Percentiles rank a stretch among this genome's conserved stretches.
Evolutionary conservation across 2,797 vertebrate species (phyloP).

Genomic region (Phylloscopus collybita): DNA sequence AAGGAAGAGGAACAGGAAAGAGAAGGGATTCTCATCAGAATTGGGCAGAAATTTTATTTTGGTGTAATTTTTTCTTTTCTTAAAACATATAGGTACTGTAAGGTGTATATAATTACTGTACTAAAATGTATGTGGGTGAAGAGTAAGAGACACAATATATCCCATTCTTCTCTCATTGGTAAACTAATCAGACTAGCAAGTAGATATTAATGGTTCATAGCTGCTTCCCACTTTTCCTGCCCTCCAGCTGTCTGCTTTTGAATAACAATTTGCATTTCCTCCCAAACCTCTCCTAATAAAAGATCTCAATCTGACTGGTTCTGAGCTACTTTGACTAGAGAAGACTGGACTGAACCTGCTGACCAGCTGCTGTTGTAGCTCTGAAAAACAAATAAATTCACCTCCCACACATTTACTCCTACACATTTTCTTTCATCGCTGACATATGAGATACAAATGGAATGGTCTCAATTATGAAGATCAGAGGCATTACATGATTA

Average conservation of each 20-base stretch:
- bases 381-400: conserved; percentile 35
- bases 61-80: neutral
- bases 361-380: conserved; percentile 11
- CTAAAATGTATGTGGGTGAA: neutral
- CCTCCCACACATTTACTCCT: neutral
- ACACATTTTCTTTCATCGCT: conserved; percentile 27
- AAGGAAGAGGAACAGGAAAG: neutral
- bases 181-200: neutral
- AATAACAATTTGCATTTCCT: conserved; percentile 34
- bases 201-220: neutral
- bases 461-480: conserved; percentile 19
- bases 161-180: neutral
- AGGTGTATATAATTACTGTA: neutral
- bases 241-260: conserved; percentile 39
- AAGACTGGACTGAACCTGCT: neutral
- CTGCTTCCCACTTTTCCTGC: neutral
- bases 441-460: neutral
- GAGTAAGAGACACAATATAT: neutral
- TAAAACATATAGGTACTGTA: neutral
- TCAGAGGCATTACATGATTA: conserved; percentile 20
- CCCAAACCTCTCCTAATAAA: neutral
- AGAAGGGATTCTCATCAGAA: neutral
- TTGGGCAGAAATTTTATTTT: conserved; percentile 6
- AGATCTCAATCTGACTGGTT: neutral
- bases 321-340: neutral